phyloP scores from a whole-genome alignment of 2,113 vertebrate genomes.

The Prunella fulvescens region DNA sequence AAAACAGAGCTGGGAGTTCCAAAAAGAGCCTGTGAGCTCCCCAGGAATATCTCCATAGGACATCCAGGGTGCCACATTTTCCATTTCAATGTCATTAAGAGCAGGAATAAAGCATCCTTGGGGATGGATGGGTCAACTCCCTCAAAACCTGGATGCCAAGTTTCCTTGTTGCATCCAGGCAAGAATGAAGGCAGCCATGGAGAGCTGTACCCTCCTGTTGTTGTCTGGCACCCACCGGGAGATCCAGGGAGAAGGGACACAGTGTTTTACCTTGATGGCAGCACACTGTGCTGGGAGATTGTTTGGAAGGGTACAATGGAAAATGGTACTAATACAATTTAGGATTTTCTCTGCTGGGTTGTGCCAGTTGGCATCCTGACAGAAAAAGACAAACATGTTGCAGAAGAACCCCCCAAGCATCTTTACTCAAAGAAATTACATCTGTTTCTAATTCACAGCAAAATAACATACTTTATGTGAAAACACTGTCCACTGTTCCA shows the following conservation, averaged over 20 bases:
- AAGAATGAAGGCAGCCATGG: not conserved
- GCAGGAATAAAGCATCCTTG: not conserved
- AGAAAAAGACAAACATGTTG: not conserved
- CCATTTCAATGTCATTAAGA: not conserved
- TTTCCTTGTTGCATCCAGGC: not conserved
- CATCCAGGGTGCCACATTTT: not conserved
- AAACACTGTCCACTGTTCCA: not conserved
- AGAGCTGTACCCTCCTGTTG: not conserved
- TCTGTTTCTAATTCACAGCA: not conserved
- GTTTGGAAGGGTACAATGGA: not conserved
- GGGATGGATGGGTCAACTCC: not conserved
- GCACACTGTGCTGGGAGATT: not conserved
- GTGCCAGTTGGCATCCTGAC: conserved; percentile 17
- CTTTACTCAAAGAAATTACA: conserved; percentile 37
- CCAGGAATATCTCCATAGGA: too few relatives aligned
- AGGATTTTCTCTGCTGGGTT: not conserved
- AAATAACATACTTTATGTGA: not conserved
- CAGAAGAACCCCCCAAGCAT: not conserved
- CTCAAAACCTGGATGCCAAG: not conserved
- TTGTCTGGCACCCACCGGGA: not conserved
- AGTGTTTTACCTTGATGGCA: not conserved
- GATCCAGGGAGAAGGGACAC: not conserved
- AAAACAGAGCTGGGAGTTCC: not conserved
- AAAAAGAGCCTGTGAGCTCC: not conserved
- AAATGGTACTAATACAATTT: not conserved